phyloP scores from a whole-genome alignment of 2,113 vertebrate species.

The Perca fluviatilis region DNA sequence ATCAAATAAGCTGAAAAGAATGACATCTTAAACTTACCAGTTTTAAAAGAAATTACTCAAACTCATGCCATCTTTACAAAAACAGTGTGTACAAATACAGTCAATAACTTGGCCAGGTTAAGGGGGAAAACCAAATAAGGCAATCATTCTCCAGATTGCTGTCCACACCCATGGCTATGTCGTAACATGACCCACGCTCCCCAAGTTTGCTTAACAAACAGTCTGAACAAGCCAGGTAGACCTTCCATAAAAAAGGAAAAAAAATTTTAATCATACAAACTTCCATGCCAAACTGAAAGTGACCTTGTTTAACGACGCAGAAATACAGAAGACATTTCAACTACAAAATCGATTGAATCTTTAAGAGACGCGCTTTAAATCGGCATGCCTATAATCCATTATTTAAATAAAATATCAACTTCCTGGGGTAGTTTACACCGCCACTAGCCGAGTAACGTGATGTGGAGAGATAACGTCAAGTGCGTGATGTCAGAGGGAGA shows the following conservation, averaged over 20 bases:
- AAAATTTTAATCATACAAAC: background rate
- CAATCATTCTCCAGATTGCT: background rate
- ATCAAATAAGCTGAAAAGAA: background rate
- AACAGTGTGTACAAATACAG: background rate
- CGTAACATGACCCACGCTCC: background rate
- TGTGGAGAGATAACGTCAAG: too few species aligned
- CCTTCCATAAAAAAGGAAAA: background rate
- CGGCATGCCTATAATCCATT: background rate
- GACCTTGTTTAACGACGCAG: background rate
- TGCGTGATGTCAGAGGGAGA: too few species aligned
- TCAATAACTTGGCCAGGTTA: conserved; percentile 4
- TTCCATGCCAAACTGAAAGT: background rate
- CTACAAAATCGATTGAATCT: background rate
- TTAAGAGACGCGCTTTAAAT: background rate
- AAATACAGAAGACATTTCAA: background rate
- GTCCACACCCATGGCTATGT: conserved; percentile 15
- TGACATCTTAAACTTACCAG: background rate
- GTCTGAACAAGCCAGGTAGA: too few species aligned
- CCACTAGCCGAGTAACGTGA: too few species aligned
- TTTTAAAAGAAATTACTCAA: background rate
- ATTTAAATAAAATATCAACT: background rate
- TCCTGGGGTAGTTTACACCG: background rate
- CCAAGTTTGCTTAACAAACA: too few species aligned
- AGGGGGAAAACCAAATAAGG: conserved; percentile 31
- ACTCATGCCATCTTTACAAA: background rate